Evolutionary conservation across 2,113 vertebrate species (phyloP).

Genomic region (Prolemur simus): DNA sequence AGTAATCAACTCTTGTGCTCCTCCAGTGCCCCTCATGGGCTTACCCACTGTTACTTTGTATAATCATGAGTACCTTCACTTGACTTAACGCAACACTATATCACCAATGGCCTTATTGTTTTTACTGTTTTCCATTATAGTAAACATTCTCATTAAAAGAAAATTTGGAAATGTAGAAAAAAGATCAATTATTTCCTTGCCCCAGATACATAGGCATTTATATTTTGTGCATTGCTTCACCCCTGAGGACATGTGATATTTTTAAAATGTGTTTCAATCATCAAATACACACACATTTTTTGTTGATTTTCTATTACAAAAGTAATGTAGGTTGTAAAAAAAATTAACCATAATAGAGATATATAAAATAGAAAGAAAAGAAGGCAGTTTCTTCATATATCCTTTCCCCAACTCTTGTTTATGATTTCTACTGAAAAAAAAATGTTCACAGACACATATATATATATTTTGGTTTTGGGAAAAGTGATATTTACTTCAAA

Average conservation of each 20-base stretch:
- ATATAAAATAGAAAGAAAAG: neutral
- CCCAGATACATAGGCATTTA: no score
- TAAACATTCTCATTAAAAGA: neutral
- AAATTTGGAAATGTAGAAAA: neutral
- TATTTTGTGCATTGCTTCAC: neutral
- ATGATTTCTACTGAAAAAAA: neutral
- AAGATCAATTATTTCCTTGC: neutral
- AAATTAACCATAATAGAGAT: neutral
- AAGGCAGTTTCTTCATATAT: neutral
- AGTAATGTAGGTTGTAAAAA: neutral
- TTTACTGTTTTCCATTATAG: neutral
- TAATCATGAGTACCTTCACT: no score
- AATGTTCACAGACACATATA: fast-evolving
- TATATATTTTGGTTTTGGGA: neutral
- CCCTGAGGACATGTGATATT: no score
- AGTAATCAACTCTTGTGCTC: fast-evolving
- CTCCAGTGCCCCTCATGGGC: no score
- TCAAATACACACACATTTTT: neutral
- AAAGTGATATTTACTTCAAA: neutral
- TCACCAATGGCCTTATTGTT: neutral
- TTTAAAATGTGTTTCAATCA: neutral
- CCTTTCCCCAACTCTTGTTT: no score
- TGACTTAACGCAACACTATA: neutral
- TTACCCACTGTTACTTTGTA: no score
- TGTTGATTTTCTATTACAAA: neutral